Evolutionary conservation across 2,888 invertebrate genomes (phyloP).

Genomic region (Plagiodera versicolora): DNA sequence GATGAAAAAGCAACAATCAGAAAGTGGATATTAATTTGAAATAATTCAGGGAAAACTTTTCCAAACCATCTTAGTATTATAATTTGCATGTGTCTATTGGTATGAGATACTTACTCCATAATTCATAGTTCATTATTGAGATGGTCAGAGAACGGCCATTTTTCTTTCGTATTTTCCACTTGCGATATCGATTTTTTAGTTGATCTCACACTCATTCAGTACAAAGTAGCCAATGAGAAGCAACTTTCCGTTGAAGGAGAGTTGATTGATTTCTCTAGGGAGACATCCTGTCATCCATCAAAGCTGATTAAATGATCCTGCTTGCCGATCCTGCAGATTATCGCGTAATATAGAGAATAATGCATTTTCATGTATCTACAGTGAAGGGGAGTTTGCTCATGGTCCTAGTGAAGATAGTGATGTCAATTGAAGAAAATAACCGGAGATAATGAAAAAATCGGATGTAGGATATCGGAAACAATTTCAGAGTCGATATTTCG

Average conservation of each 20-base stretch:
- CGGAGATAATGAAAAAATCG: neutral
- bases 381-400: neutral
- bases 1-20: no score
- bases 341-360: slow-evolving; percentile 50
- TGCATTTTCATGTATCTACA: slow-evolving; percentile 48
- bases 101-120: no score
- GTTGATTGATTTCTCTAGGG: slow-evolving; percentile 54
- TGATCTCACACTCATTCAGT: slow-evolving; percentile 34
- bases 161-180: no score
- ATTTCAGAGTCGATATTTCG: no score
- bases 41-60: no score
- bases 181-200: neutral
- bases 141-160: no score
- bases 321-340: slow-evolving; percentile 47
- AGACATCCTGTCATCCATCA: slow-evolving; percentile 52
- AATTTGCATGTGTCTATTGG: no score
- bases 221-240: slow-evolving; percentile 46
- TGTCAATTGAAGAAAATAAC: neutral
- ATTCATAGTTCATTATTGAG: no score
- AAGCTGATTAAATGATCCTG: slow-evolving; percentile 51
- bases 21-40: no score
- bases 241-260: slow-evolving; percentile 48
- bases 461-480: neutral
- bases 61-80: no score
- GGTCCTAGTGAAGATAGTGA: neutral